Percentiles rank a stretch among this genome's conserved stretches.
phyloP scores from a whole-genome alignment of 2,113 vertebrate genomes.

The Megaceryle torquata region DNA sequence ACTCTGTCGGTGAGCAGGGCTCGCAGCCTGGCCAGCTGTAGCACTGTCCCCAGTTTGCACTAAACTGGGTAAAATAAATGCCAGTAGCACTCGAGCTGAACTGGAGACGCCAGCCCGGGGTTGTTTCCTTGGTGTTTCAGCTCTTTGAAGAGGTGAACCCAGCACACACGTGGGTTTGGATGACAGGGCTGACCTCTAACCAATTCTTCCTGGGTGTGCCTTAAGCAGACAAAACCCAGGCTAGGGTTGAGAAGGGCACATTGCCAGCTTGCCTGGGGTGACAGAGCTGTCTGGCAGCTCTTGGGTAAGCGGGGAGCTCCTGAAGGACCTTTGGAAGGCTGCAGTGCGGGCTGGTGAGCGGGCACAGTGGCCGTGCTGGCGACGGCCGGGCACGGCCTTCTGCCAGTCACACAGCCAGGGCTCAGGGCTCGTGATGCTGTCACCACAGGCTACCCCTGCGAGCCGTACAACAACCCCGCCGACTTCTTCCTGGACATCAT shows the following conservation, averaged over 20 bases:
- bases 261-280: not conserved
- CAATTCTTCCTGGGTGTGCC: not conserved
- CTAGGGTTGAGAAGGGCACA: not conserved
- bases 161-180: not conserved
- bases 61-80: not conserved
- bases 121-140: not conserved
- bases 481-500: constrained; percentile 96
- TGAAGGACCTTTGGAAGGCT: not conserved
- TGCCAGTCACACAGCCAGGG: not conserved
- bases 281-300: fast-evolving
- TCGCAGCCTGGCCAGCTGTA: not conserved
- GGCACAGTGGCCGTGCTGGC: not conserved
- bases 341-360: fast-evolving
- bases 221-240: not conserved
- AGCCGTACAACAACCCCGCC: constrained; percentile 91
- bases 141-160: not conserved
- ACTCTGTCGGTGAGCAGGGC: constrained; percentile 74
- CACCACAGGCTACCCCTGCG: constrained; percentile 84
- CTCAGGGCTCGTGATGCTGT: not conserved
- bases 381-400: not conserved
- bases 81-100: not conserved
- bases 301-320: fast-evolving
- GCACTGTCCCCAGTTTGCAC: not conserved
- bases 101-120: fast-evolving
- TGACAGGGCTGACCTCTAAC: not conserved